Evolutionary conservation across 2,888 invertebrate species (phyloP).

Genomic region (Enoplolaimus lenunculus): DNA sequence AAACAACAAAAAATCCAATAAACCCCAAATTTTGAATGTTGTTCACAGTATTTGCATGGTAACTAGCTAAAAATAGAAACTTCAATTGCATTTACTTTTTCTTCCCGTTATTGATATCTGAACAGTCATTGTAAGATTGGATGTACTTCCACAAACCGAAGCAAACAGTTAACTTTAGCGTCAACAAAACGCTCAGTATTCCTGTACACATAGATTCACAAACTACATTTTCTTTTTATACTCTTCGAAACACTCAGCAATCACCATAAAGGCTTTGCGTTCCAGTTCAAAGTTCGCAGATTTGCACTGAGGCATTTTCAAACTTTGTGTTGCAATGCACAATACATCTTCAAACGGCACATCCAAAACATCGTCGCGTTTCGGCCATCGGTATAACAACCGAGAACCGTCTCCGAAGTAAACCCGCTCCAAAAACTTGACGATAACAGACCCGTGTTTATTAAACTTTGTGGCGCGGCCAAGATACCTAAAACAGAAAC

Average conservation of each 20-base stretch:
- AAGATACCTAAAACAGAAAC: not conserved
- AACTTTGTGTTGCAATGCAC: not conserved
- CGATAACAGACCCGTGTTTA: not conserved
- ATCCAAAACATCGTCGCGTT: not conserved
- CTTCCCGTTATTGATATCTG: no score
- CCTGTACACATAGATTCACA: no score
- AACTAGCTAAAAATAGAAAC: no score
- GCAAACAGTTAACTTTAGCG: no score
- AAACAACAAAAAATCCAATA: not conserved
- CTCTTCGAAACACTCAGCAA: not conserved
- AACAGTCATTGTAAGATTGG: no score
- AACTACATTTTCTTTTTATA: not conserved
- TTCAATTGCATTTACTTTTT: no score
- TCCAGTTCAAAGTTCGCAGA: not conserved
- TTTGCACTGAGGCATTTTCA: not conserved
- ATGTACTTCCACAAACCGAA: no score
- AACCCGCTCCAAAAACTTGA: not conserved
- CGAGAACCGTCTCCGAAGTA: not conserved
- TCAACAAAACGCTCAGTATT: no score
- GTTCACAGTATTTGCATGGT: no score
- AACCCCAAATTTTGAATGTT: no score
- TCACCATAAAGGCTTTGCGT: not conserved
- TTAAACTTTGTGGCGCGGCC: not conserved
- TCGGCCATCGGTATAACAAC: not conserved
- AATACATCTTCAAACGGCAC: not conserved